Evolutionary conservation across 23 tunicate species (phyloP).

Genomic region (Halocynthia aurantium): DNA sequence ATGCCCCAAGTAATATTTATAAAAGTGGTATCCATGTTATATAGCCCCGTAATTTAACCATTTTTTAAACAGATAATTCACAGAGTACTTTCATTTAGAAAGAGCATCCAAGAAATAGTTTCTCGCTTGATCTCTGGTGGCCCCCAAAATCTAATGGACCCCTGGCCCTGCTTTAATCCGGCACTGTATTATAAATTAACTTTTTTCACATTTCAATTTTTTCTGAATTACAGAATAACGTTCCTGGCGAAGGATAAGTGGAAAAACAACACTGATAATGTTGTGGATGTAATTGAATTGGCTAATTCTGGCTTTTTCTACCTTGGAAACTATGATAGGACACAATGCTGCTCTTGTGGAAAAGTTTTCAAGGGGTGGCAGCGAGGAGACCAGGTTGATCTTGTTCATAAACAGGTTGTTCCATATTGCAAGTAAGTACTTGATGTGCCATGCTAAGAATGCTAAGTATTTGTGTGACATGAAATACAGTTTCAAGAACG

Average conservation of each 20-base stretch:
- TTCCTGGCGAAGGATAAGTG: neutral
- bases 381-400: neutral
- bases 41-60: too few species aligned
- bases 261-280: conserved; percentile 8
- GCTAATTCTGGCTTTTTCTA: conserved; percentile 15
- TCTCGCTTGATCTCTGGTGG: too few species aligned
- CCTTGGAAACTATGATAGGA: conserved; percentile 7
- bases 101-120: too few species aligned
- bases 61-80: too few species aligned
- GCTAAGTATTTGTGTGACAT: too few species aligned
- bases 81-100: too few species aligned
- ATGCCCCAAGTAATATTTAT: too few species aligned
- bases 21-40: too few species aligned
- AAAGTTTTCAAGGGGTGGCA: conserved; percentile 7
- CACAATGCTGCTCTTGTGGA: conserved; percentile 16
- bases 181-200: too few species aligned
- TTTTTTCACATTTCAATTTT: neutral
- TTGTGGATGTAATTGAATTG: neutral
- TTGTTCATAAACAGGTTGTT: neutral
- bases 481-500: too few species aligned
- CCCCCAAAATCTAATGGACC: too few species aligned
- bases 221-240: neutral
- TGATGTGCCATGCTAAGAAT: neutral
- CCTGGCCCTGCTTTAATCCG: too few species aligned
- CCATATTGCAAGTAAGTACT: neutral